Evolutionary conservation across 2,113 vertebrate genomes (phyloP).

Genomic region (Pterophyllum scalare): DNA sequence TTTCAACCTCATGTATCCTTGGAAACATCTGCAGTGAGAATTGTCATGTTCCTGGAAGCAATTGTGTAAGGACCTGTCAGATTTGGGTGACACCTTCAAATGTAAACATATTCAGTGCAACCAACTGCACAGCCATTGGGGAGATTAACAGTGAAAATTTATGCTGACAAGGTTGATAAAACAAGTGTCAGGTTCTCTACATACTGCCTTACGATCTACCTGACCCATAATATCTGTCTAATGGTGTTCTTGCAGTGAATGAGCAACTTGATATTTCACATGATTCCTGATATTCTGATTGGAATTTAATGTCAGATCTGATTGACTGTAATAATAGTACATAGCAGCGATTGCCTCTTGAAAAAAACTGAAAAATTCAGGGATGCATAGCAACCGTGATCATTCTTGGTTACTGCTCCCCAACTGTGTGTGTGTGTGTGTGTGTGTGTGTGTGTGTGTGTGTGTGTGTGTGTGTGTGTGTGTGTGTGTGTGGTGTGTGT

Average conservation of each 20-base stretch:
- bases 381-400: constrained; percentile 57
- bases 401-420: constrained; percentile 51
- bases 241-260: constrained; percentile 32
- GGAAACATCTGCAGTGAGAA: constrained; percentile 38
- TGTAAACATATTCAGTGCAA: constrained; percentile 37
- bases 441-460: constrained; percentile 33
- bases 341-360: constrained; percentile 20
- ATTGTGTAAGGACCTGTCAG: constrained; percentile 29
- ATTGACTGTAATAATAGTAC: constrained; percentile 56
- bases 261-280: constrained; percentile 48
- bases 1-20: background rate
- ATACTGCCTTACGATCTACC: constrained; percentile 15
- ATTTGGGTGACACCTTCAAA: constrained; percentile 42
- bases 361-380: constrained; percentile 27
- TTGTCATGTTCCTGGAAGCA: constrained; percentile 20
- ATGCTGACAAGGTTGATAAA: constrained; percentile 40
- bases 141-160: constrained; percentile 47
- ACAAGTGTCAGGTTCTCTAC: constrained; percentile 41
- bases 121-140: constrained; percentile 9
- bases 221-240: constrained; percentile 42
- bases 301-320: constrained; percentile 65
- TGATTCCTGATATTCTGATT: constrained; percentile 56
- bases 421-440: constrained; percentile 30
- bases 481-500: constrained; percentile 33
- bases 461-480: constrained; percentile 23